A percentile compares a stretch with the other conserved stretches of the same genome.
These are phyloP conservation scores for Anarrhichthys ocellatus DNA, from an alignment of 2,113 vertebrate genomes.

Conservation along the genomic window DNA sequence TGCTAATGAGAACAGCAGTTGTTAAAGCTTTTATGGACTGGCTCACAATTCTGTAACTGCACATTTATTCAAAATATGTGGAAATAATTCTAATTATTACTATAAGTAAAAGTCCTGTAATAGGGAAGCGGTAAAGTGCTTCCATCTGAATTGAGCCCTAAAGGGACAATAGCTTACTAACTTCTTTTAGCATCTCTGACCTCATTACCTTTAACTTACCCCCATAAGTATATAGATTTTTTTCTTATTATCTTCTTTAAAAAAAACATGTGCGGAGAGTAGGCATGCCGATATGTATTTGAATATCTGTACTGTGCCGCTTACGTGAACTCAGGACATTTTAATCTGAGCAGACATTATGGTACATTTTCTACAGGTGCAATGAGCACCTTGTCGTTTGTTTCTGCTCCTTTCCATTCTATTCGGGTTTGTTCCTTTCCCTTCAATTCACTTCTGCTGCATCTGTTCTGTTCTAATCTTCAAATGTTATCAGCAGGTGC, in stretches of 20 bases:
- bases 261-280: not conserved
- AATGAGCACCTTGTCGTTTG: not conserved
- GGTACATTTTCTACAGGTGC: not conserved
- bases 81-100: slow-evolving; percentile 4
- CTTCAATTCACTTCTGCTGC: not conserved
- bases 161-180: not conserved
- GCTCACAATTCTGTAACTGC: not conserved
- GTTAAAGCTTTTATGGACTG: not conserved
- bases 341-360: not conserved
- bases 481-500: not conserved
- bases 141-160: slow-evolving; percentile 10
- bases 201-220: slow-evolving; percentile 11
- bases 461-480: not conserved
- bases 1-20: not conserved
- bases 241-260: not conserved
- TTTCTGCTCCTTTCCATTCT: not conserved
- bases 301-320: not conserved
- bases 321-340: not conserved
- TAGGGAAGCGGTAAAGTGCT: not conserved
- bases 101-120: not conserved
- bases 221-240: not conserved
- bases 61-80: slow-evolving; percentile 6
- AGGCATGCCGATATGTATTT: slow-evolving; percentile 2
- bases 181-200: slow-evolving; percentile 14
- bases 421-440: not conserved